Evolutionary conservation across 2,113 vertebrate genomes (phyloP), one percentile per base, ranked within the genome.

Genomic region (Benthochromis sp.): DNA sequence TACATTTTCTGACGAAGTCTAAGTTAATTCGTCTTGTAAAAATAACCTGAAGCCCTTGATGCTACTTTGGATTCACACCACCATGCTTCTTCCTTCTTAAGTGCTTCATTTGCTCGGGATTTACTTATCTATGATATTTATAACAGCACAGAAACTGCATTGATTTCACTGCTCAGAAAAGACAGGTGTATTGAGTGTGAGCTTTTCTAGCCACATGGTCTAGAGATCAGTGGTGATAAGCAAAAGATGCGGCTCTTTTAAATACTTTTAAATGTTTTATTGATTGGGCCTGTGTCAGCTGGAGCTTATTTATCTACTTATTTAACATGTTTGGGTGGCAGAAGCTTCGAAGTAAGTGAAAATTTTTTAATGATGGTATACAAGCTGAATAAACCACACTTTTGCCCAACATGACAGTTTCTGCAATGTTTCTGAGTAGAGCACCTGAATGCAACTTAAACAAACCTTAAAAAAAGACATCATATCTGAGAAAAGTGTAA

Each of bases 81-180:
- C 54, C 24, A 54, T 69, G 38, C 13, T n/a, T 27, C 36, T 38
- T 4, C 45, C 36, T 59, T 50, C 47, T 53, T 66, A 76, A 57
- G 24, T 66, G 53, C 43, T 88, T 80, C 7, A 85, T 81, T 81
- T 87, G 24, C 16, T 29, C 5, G 2, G 12, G 66, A 83, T 83
- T 90, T 78, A 19, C 55, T 90, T 79, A 80, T 86, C 63, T 87
- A 50, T 82, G 14, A 55, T 81, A 76, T 83, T 83, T 80, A n/a
- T 45, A 83, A 83, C 53, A 66, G 66, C 36, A 47, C 9, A 82
- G 81, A 81, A 24, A 17, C 54, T 45, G n/a, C 57, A 87, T 76
- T 81, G 84, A 93, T 92, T 89, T 88, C 73, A 11, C 45, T 79
- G 34, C 36, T 79, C 19, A 40, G 29, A 83, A 90, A 83, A 66